These are phyloP conservation scores for Podarcis raffonei DNA, from an alignment of 2,113 vertebrate genomes.

Conservation along the genomic window DNA sequence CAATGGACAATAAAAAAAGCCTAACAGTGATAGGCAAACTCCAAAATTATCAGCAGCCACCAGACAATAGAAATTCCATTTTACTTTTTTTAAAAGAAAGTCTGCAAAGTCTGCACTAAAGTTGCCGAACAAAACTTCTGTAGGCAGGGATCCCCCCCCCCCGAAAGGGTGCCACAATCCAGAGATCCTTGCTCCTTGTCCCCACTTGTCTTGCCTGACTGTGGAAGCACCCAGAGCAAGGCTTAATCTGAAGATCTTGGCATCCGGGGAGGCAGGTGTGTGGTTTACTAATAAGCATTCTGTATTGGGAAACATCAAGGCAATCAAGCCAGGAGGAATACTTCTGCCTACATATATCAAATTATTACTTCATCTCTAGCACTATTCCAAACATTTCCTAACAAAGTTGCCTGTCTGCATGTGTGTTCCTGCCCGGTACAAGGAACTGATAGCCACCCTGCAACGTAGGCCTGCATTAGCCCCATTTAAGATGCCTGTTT, in stretches of 20 bases:
- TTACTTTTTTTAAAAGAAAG: background rate
- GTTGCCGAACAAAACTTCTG: background rate
- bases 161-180: background rate
- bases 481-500: background rate
- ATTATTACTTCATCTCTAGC: background rate
- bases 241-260: background rate
- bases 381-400: background rate
- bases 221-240: background rate
- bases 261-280: background rate
- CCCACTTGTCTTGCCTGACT: background rate
- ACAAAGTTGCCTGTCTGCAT: background rate
- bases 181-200: background rate
- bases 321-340: constrained; percentile 2
- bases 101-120: background rate
- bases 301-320: background rate
- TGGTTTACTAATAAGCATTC: background rate
- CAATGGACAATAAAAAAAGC: background rate
- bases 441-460: background rate
- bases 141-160: background rate
- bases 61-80: background rate
- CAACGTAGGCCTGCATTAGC: background rate
- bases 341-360: background rate
- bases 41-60: background rate
- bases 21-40: background rate
- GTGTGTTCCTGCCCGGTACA: background rate